These are phyloP conservation scores for Eupithecia insigniata DNA, from an alignment of 2,888 invertebrate genomes.

Conservation along the genomic window DNA sequence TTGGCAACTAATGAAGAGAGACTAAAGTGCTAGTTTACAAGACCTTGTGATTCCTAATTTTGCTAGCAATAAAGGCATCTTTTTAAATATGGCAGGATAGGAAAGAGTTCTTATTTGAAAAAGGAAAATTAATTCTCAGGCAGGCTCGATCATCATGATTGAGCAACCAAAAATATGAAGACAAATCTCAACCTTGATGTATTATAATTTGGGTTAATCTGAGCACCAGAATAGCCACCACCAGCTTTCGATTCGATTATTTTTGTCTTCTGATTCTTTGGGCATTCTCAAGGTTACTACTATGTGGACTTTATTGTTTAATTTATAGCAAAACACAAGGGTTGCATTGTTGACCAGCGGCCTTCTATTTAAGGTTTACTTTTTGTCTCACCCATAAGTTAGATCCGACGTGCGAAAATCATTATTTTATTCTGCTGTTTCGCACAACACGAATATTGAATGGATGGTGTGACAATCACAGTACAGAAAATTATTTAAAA, in stretches of 20 bases:
- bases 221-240: constrained; percentile 28
- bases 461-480: neutral
- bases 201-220: constrained; percentile 30
- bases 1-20: too few species aligned
- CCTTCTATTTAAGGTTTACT: too few species aligned
- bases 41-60: neutral
- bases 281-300: constrained; percentile 17
- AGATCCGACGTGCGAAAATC: neutral
- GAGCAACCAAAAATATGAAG: constrained; percentile 8
- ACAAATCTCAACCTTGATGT: constrained; percentile 24
- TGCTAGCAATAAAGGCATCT: neutral
- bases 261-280: constrained; percentile 12
- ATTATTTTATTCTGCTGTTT: neutral
- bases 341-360: too few species aligned
- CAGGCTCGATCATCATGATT: neutral
- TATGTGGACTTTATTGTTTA: constrained; percentile 10
- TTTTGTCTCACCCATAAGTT: too few species aligned
- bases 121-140: neutral
- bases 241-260: constrained; percentile 7
- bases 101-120: too few species aligned
- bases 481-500: constrained; percentile 4
- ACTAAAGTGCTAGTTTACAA: neutral
- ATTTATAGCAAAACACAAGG: neutral
- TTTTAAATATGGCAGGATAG: neutral
- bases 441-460: neutral